Base-by-base conservation (phyloP, 2,113 vertebrate species). In the Australoheros scitulus region DNA sequence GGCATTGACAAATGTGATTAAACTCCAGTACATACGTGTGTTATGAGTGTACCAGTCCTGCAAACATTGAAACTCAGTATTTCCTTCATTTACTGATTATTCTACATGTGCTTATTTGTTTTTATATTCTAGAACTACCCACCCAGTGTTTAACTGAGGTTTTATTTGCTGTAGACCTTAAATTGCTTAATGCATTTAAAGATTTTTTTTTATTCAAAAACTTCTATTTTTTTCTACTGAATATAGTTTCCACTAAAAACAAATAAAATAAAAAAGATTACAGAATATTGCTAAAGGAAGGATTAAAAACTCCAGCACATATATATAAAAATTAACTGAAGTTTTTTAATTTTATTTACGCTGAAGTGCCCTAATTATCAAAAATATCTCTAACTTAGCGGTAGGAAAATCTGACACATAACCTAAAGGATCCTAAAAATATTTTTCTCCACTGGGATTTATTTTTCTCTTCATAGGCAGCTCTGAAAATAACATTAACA, bases 351-450 rank as follows among this genome's bases (percentile, higher is more conserved):
- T 50, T 68, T 41, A 78, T 76, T 20, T 61, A 10, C 55, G 11
- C 59, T 6, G 4, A 18, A 68, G 72, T 81, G 55, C 3, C 11
- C 32, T 38, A 20, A 77, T 47, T 47, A 85, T 76, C 61, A 61
- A 70, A 83, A 58, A 58, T 14, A 52, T 59, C 47, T 75, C 7
- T 34, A 59, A 41, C 13, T 24, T 65, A 55, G 36, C 63, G 59
- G 60, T 13, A 32, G 50, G 47, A 82, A 70, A 26, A 41, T 63
- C 4, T 60, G 61, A 74, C 17, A 20, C 32, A 77, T 18, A 26
- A 36, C 63, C 20, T 80, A 36, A 79, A 76, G 20, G 24, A 83
- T 32, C 18, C 63, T 61, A 81, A 52, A 70, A 56, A 68, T n/a
- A 72, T 32, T 82, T 72, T 34, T 55, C 29, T 38, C 61, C 8